These are phyloP conservation scores for Octodon degus DNA, from an alignment of 2,113 vertebrate species.

Conservation along the genomic window DNA sequence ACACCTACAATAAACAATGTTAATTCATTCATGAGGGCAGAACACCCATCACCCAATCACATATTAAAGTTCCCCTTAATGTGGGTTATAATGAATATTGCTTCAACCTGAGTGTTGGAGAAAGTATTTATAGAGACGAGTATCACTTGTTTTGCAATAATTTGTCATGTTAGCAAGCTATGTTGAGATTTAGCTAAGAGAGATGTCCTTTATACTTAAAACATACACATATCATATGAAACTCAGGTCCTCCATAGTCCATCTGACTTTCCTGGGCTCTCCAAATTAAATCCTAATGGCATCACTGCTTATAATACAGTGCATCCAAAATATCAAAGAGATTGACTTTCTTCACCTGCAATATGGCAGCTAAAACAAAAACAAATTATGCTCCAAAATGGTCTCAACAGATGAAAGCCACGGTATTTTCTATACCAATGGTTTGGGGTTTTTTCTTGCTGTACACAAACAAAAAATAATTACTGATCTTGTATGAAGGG, in stretches of 20 bases:
- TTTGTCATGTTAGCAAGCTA: background rate
- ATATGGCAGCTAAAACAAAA: background rate
- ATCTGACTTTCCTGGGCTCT: background rate
- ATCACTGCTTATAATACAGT: background rate
- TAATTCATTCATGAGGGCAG: background rate
- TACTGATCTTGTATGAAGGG: slow-evolving; percentile 68
- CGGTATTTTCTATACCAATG: background rate
- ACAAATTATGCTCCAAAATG: background rate
- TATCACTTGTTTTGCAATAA: slow-evolving; percentile 35
- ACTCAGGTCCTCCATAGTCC: background rate
- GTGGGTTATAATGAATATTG: background rate
- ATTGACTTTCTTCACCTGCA: background rate
- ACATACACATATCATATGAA: background rate
- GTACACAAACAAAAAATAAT: slow-evolving; percentile 27
- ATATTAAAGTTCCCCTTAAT: background rate
- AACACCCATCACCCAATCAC: background rate
- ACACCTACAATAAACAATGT: background rate
- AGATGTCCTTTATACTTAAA: slow-evolving; percentile 10
- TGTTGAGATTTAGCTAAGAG: background rate
- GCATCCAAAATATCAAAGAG: background rate
- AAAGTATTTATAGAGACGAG: background rate
- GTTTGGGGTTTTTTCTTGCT: slow-evolving; percentile 59
- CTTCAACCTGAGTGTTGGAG: background rate
- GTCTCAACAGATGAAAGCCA: background rate
- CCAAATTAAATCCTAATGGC: background rate